Evolutionary conservation across 92 coral and sea anemone species (phyloP), one percentile per base, ranked within the genome.

Genomic region (Heliopora coerulea): DNA sequence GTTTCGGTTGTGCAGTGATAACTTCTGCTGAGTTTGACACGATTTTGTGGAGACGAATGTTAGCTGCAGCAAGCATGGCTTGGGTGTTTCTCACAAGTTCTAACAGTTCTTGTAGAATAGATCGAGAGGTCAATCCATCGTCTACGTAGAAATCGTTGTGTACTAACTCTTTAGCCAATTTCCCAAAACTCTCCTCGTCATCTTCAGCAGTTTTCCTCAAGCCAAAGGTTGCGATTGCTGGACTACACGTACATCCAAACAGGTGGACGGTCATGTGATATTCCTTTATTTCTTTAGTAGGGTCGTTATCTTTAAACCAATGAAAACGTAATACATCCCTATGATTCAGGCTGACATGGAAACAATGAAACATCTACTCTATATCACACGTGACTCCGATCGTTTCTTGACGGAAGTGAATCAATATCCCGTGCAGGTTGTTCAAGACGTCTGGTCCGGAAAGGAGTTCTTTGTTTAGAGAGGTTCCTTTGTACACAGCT

Each of bases 191-290:
- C 79, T 70, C 69, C 78, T 68, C 69, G 58, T 78, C 83, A 31
- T 79, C 58, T 0, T 60, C 68, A 17, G 67, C 84, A 2, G 84
- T 80, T 25, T 75, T 80, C 19, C 79, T 56, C 27, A 69, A 30
- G 61, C 84, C 84, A 48, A 54, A 80, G 23, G 77, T 80, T 19
- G 84, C 84, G 13, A 59, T 65, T 1, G 84, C 49, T 39, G 70
- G 70, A 18, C 70, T 63, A 18, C 28, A 37, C 1, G 50, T 37
- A 15, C 17, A 34, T 2, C 29, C 62, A 56, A 56, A 56, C 26
- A 75, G 28, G 48, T 63, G 70, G 19, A 63, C 44, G 3, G 19
- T n/a, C 50, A 33, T 63, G 9, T 40, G 12, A n/a, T 46, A 46
- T n/a, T 46, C 52, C 3, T 6, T n/a, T 2, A 46, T 46, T 15